A percentile compares a stretch with the other conserved stretches of the same genome.
Conservation (phyloP, 2,888 invertebrate genomes). For the Drosophila quinaria region DNA sequence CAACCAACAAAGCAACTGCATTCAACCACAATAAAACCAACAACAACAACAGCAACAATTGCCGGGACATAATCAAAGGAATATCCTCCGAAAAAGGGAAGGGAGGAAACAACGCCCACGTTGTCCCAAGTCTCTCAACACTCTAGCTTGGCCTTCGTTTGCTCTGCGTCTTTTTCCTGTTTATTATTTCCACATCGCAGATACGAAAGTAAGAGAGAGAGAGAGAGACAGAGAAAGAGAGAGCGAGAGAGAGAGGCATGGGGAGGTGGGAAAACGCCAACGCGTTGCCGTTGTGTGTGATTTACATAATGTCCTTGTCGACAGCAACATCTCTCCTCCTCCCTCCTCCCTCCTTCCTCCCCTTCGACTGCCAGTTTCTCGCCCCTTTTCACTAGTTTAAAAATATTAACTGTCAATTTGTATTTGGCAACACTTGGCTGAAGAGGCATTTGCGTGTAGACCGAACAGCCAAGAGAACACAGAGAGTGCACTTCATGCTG, state of each 20-base stretch:
- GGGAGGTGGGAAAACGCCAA: constrained; percentile 33
- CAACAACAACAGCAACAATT: constrained; percentile 27
- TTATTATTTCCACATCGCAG: constrained; percentile 67
- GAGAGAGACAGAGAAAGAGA: not conserved
- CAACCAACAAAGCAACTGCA: constrained; percentile 27
- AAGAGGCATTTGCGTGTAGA: constrained; percentile 60
- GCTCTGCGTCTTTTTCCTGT: constrained; percentile 63
- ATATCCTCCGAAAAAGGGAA: constrained; percentile 25
- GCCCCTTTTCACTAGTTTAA: constrained; percentile 72
- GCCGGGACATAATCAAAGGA: constrained; percentile 54
- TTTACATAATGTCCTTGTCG: constrained; percentile 84
- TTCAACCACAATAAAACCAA: constrained; percentile 28
- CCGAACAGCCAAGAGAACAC: constrained; percentile 18
- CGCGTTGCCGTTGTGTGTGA: constrained; percentile 59
- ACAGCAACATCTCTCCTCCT: constrained; percentile 45
- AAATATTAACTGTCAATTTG: constrained; percentile 84
- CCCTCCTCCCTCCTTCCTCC: not conserved
- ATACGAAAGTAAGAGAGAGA: not conserved
- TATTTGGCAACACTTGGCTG: constrained; percentile 81
- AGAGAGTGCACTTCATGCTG: constrained; percentile 50
- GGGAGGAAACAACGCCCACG: constrained; percentile 44
- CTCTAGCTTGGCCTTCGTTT: constrained; percentile 59
- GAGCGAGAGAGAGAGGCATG: not conserved
- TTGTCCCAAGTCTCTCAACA: constrained; percentile 34
- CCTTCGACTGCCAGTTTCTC: constrained; percentile 8